phyloP scores from a whole-genome alignment of 2,113 vertebrate genomes.

The Podiceps cristatus region DNA sequence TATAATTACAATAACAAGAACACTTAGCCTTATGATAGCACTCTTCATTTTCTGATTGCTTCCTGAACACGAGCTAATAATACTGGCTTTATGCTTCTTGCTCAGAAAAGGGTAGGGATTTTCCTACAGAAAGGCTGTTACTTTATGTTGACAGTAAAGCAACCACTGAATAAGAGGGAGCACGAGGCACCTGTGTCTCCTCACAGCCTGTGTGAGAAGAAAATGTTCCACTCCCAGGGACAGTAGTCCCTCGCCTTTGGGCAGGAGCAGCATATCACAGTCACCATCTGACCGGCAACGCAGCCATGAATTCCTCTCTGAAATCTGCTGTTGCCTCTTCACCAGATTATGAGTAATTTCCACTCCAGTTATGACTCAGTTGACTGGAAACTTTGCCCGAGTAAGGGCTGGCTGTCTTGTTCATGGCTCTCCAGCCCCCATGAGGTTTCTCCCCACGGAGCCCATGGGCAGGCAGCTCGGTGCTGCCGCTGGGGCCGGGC shows the following conservation, averaged over 20 bases:
- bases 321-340: neutral
- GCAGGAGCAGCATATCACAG: neutral
- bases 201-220: neutral
- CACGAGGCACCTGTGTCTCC: accelerated
- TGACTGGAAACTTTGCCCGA: neutral
- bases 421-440: accelerated
- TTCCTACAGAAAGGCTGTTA: neutral
- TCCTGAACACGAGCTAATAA: neutral
- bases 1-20: neutral
- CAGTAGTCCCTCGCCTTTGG: accelerated
- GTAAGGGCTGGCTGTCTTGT: neutral
- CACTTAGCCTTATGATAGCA: neutral
- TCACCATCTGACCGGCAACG: accelerated
- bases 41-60: neutral
- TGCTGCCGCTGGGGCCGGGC: neutral
- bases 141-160: neutral
- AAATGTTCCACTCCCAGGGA: neutral
- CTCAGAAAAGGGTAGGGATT: neutral
- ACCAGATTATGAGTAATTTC: neutral
- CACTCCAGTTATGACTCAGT: neutral
- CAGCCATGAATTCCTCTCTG: neutral
- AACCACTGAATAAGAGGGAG: neutral
- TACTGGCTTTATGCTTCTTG: neutral
- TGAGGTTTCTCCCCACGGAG: accelerated
- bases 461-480: accelerated